Percentiles rank a stretch among this genome's conserved stretches.
Conservation (phyloP, 2,888 invertebrate genomes). For the Scaptomyza tumidula region DNA sequence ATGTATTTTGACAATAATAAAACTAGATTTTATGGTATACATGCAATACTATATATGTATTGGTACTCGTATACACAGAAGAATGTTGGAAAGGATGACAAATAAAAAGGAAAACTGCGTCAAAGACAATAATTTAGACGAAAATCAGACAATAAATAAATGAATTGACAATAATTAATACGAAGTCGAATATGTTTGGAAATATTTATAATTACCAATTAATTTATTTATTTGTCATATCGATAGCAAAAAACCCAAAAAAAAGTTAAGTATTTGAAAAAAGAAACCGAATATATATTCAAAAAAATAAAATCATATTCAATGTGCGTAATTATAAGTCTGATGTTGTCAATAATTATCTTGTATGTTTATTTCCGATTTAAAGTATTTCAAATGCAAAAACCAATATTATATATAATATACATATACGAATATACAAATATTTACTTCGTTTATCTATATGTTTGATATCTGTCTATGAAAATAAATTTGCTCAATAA, state of each 20-base stretch:
- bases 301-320: conserved; percentile 63
- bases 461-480: conserved; percentile 45
- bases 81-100: conserved; percentile 21
- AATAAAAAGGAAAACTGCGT: conserved; percentile 66
- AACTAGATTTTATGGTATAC: too few relatives aligned
- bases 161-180: conserved; percentile 66
- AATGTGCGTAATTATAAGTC: conserved; percentile 82
- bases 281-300: conserved; percentile 41
- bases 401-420: conserved; percentile 22
- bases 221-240: conserved; percentile 34
- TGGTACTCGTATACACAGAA: conserved; percentile 37
- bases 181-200: conserved; percentile 19
- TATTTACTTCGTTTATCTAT: conserved; percentile 62
- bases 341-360: conserved; percentile 82
- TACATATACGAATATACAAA: conserved; percentile 37
- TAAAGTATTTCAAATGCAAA: conserved; percentile 61
- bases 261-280: conserved; percentile 38
- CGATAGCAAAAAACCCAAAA: conserved; percentile 18
- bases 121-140: conserved; percentile 70
- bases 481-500: conserved; percentile 9
- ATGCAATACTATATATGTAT: conserved; percentile 6
- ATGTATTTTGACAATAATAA: conserved; percentile 46
- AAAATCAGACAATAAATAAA: conserved; percentile 73
- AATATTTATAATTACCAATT: conserved; percentile 17
- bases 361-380: conserved; percentile 57